Evolutionary conservation across 2,888 invertebrate species (phyloP).

Genomic region (Loripinus fragilis): DNA sequence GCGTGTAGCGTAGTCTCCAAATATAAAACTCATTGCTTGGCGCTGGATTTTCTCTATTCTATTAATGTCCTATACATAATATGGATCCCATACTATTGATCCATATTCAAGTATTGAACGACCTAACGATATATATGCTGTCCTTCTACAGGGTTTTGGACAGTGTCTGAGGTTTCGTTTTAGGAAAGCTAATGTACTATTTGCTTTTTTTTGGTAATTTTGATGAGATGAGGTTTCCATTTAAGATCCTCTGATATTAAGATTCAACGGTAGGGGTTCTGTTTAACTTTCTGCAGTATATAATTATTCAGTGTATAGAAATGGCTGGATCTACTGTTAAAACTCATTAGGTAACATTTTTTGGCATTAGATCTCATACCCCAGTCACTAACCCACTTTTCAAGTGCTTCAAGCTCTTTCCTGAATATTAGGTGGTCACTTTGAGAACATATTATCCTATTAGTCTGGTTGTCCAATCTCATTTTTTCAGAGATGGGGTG

Average conservation of each 20-base stretch:
- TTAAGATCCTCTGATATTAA: constrained; percentile 27
- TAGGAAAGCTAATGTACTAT: constrained; percentile 12
- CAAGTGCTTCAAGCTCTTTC: constrained; percentile 31
- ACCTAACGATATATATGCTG: constrained; percentile 21
- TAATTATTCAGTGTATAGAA: constrained; percentile 27
- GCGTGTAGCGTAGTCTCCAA: not conserved
- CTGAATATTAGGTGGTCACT: constrained; percentile 18
- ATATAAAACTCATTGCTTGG: constrained; percentile 4
- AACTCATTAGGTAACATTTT: constrained; percentile 43
- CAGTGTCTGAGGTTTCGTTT: constrained; percentile 26
- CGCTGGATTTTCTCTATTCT: not conserved
- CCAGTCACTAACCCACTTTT: constrained; percentile 40
- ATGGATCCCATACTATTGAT: constrained; percentile 9
- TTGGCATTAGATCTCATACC: constrained; percentile 46
- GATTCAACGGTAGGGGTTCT: constrained; percentile 32
- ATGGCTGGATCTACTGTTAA: constrained; percentile 33
- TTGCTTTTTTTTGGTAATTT: constrained; percentile 17
- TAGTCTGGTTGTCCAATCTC: no score
- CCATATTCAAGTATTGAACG: constrained; percentile 3
- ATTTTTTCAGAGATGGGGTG: no score
- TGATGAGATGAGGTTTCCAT: constrained; percentile 24
- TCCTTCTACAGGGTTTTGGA: not conserved
- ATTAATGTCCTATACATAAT: constrained; percentile 7
- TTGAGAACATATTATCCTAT: not conserved
- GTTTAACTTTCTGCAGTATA: constrained; percentile 30